Evolutionary conservation across 2,113 vertebrate genomes (phyloP), one percentile per base, ranked within the genome.

Genomic region (Papio anubis): DNA sequence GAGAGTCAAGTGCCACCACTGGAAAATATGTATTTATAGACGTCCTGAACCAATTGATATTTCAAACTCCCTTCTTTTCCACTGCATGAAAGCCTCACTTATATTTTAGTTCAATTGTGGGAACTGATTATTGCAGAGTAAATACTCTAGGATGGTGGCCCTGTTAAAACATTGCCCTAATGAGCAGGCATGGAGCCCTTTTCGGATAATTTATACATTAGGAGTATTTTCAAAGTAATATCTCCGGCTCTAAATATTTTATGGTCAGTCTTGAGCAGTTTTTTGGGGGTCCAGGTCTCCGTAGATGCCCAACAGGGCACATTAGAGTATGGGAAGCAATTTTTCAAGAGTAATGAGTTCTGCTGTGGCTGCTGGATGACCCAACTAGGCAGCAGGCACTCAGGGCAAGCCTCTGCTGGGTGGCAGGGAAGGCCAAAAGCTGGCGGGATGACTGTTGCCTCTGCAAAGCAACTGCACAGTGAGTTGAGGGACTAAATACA

Each of bases 191-290:
- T 27, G 6, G 14, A 61, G 25, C 21, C 52, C 83, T 55, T 48
- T 98, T 59, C 96, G 85, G 97, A 72, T 72, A 96, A 97, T 76
- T 96, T 96, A 97, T 98, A 97, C 93, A 95, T 98, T 97, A 96
- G 81, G 97, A 98, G 98, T 97, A 98, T 98, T 98, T 98, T 98
- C 97, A 98, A 98, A 98, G 93, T 97, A 97, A 98, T 98, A 97
- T 94, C 98, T 97, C 84, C 75, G 92, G 84, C 88, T 96, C 85
- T 99, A 99, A 99, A 99, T 99, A 99, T 98, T 99, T 99, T 98
- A 99, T 98, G 93, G 97, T 98, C 98, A 98, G 94, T 98, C 99
- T 99, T 98, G 98, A 98, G 97, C 96, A 98, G 97, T 96, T 93
- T 98, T 98, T 98, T 20, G 97, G 98, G 98, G 97, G 92, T 98